phyloP scores from a whole-genome alignment of 2,797 vertebrate species.

The Tokudaia tokunoshimensis region DNA sequence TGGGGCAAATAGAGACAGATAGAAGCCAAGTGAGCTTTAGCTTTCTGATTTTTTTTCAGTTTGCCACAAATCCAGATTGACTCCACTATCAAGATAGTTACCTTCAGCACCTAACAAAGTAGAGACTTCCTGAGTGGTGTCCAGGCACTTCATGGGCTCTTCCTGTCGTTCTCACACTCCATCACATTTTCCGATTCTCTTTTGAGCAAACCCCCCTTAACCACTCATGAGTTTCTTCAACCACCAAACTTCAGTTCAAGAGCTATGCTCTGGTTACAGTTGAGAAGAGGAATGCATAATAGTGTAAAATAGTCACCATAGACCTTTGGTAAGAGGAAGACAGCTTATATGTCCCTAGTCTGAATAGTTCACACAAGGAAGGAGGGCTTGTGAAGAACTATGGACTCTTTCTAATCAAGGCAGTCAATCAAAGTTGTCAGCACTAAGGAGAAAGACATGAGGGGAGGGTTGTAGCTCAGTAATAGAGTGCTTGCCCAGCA shows the following conservation, averaged over 20 bases:
- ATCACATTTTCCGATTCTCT: background rate
- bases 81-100: background rate
- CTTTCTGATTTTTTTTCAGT: background rate
- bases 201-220: background rate
- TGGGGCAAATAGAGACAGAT: conserved; percentile 5
- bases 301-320: background rate
- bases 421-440: background rate
- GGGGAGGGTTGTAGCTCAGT: background rate
- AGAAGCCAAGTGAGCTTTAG: conserved; percentile 2
- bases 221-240: background rate
- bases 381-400: conserved; percentile 4
- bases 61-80: conserved; percentile 4
- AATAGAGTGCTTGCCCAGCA: background rate
- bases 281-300: background rate
- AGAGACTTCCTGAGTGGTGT: background rate
- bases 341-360: conserved; percentile 3
- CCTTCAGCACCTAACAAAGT: background rate
- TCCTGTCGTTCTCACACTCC: background rate
- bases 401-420: background rate
- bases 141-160: background rate
- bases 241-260: conserved; percentile 26
- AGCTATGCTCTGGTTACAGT: background rate
- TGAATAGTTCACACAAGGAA: conserved; percentile 21
- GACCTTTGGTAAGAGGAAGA: conserved; percentile 28
- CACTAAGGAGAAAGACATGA: conserved; percentile 50